Evolutionary conservation across 2,888 invertebrate genomes (phyloP).

Genomic region (Trissoscelio sp.): DNA sequence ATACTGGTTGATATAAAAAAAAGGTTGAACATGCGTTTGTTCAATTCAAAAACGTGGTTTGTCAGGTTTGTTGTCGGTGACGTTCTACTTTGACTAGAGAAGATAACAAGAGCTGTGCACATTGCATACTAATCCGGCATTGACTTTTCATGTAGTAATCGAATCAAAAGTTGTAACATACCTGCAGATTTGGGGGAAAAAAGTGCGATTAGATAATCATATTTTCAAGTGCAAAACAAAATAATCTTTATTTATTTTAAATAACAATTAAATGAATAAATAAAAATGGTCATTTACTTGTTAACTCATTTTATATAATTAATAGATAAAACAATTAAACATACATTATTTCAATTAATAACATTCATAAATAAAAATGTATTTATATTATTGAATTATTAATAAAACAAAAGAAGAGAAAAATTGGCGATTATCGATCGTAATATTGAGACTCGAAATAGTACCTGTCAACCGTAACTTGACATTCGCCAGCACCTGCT

Average conservation of each 20-base stretch:
- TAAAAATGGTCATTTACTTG: too few species aligned
- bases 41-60: slow-evolving; percentile 28
- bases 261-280: too few species aligned
- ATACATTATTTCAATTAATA: too few species aligned
- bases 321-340: too few species aligned
- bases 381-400: too few species aligned
- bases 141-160: slow-evolving; percentile 7
- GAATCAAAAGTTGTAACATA: background rate
- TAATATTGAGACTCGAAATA: background rate
- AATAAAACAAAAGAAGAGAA: too few species aligned
- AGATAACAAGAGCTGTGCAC: slow-evolving; percentile 38
- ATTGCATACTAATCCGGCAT: slow-evolving; percentile 22
- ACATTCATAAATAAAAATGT: too few species aligned
- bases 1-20: too few species aligned
- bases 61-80: slow-evolving; percentile 25
- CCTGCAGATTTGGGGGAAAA: background rate
- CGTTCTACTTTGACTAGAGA: slow-evolving; percentile 40
- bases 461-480: slow-evolving; percentile 17
- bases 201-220: too few species aligned
- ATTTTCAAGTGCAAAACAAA: too few species aligned
- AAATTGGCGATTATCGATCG: background rate
- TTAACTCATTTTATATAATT: too few species aligned
- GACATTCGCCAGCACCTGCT: slow-evolving; percentile 17
- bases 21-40: slow-evolving; percentile 26
- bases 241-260: too few species aligned